phyloP scores from a whole-genome alignment of 2,113 vertebrate species.

The Ptilonorhynchus violaceus region DNA sequence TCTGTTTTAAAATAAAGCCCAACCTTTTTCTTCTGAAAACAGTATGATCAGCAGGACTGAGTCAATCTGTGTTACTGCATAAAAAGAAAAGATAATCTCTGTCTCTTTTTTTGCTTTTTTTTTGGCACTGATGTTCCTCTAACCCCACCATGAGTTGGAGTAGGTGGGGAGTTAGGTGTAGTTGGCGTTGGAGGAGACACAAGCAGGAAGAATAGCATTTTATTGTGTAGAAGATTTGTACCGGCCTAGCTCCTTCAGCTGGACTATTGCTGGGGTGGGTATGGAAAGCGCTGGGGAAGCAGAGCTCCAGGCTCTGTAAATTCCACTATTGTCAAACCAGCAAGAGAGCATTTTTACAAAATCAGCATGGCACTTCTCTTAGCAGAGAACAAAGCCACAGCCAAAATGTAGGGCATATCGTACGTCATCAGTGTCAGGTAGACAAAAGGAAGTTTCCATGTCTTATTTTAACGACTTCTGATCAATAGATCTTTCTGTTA shows the following conservation, averaged over 20 bases:
- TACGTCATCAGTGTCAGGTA: neutral
- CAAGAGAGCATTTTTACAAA: neutral
- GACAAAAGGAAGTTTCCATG: neutral
- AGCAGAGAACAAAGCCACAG: neutral
- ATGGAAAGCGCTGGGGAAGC: neutral
- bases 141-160: fast-evolving
- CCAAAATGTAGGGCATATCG: neutral
- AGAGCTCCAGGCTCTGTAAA: neutral
- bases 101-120: no score
- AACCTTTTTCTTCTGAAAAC: neutral
- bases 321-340: neutral
- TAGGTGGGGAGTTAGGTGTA: no score
- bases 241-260: neutral
- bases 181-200: fast-evolving
- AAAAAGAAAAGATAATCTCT: neutral
- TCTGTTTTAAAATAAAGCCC: neutral
- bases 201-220: neutral
- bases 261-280: neutral
- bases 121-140: neutral
- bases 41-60: neutral
- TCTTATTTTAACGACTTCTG: neutral
- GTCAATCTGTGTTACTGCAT: fast-evolving
- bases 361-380: neutral
- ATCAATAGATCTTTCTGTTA: neutral
- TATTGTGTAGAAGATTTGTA: no score